These are phyloP conservation scores for Oreortyx pictus DNA, from an alignment of 2,797 vertebrate species.

Conservation along the genomic window DNA sequence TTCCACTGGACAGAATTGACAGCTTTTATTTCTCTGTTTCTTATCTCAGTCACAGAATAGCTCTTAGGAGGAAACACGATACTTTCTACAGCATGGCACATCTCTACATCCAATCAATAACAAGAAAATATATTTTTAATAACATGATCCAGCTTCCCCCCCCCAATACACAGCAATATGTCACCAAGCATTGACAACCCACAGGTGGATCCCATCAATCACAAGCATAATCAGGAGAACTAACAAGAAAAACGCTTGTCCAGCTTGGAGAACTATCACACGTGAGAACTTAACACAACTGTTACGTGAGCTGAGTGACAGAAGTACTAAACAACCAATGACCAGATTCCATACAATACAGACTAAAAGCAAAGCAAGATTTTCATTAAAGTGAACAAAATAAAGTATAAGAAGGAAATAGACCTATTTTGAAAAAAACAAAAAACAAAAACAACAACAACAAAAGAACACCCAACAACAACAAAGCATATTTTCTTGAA, in stretches of 20 bases:
- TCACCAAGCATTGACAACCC: background rate
- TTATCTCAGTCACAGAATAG: background rate
- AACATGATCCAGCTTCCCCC: background rate
- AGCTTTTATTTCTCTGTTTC: background rate
- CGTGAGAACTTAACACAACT: background rate
- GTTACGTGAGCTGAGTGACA: background rate
- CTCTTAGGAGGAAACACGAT: background rate
- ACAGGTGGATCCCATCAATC: background rate
- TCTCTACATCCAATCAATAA: background rate
- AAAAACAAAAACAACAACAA: no score
- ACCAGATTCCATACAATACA: background rate
- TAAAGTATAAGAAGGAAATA: background rate
- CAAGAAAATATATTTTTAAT: background rate
- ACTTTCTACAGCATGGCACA: background rate
- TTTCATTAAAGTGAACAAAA: background rate
- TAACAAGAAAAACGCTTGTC: background rate
- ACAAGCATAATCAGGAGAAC: background rate
- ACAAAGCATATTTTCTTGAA: fast-evolving
- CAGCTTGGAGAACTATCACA: background rate
- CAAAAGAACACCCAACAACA: background rate
- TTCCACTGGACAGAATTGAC: background rate
- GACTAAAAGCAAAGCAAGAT: background rate
- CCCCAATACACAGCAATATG: background rate
- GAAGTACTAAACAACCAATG: background rate
- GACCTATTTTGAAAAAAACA: background rate